A percentile compares a stretch with the other conserved stretches of the same genome.
Evolutionary conservation across 2,888 invertebrate genomes (phyloP).

Genomic region (Drosophila paranaensis): DNA sequence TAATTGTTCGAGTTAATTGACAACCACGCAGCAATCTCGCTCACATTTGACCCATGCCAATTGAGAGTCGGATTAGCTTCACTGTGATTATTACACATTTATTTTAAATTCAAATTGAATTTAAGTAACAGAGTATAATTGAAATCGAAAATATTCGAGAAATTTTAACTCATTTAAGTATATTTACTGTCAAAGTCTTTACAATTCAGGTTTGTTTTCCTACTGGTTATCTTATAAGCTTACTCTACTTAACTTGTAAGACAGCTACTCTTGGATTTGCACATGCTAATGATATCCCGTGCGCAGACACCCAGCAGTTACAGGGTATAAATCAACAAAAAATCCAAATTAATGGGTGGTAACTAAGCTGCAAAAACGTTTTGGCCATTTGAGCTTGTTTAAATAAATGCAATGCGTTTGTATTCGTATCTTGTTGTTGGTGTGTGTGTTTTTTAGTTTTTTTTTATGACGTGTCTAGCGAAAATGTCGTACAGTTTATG

Average conservation of each 20-base stretch:
- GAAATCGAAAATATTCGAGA: too few relatives aligned
- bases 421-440: slow-evolving; percentile 5
- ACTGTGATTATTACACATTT: slow-evolving; percentile 32
- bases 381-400: slow-evolving; percentile 70
- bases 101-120: too few relatives aligned
- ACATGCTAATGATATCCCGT: neutral
- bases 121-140: too few relatives aligned
- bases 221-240: neutral
- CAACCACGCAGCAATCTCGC: slow-evolving; percentile 54
- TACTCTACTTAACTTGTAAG: neutral
- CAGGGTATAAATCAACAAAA: slow-evolving; percentile 16
- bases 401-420: slow-evolving; percentile 31
- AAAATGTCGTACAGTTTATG: slow-evolving; percentile 78
- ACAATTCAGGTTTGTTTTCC: too few relatives aligned
- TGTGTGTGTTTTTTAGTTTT: slow-evolving; percentile 11
- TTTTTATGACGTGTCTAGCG: slow-evolving; percentile 57
- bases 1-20: slow-evolving; percentile 54
- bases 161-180: too few relatives aligned
- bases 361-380: slow-evolving; percentile 52
- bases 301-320: neutral
- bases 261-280: neutral
- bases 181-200: too few relatives aligned
- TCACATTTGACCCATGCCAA: slow-evolving; percentile 62
- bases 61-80: slow-evolving; percentile 35
- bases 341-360: slow-evolving; percentile 59